These are phyloP conservation scores for Contarinia nasturtii DNA, from an alignment of 1,140 invertebrate species.

Conservation along the genomic window DNA sequence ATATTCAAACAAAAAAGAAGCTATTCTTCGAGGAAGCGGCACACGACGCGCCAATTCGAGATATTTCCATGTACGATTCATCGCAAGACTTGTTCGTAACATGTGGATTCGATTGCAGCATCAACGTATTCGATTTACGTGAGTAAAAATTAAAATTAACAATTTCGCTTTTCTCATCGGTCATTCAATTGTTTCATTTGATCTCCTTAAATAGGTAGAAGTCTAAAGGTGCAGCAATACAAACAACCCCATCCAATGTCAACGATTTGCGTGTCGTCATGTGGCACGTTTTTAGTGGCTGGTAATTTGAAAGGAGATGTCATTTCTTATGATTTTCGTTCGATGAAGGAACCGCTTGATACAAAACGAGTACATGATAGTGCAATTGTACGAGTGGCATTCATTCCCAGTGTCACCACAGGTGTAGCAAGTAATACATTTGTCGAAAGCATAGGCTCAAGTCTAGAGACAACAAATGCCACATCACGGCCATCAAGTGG, in stretches of 20 bases:
- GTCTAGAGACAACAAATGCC: too few relatives aligned
- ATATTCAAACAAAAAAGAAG: conserved; percentile 15
- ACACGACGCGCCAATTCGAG: conserved; percentile 18
- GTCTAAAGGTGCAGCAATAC: conserved; percentile 9
- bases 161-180: too few relatives aligned
- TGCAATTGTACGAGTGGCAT: conserved; percentile 14
- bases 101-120: conserved; percentile 19
- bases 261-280: conserved; percentile 15
- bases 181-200: too few relatives aligned
- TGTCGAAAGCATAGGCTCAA: too few relatives aligned
- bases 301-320: conserved; percentile 22
- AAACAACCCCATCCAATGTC: conserved; percentile 14
- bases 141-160: too few relatives aligned
- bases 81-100: conserved; percentile 16
- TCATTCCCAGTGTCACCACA: conserved; percentile 11
- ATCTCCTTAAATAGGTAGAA: too few relatives aligned
- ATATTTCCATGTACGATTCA: conserved; percentile 15
- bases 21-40: conserved; percentile 14
- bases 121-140: conserved; percentile 21
- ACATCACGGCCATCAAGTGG: too few relatives aligned
- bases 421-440: too few relatives aligned
- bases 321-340: conserved; percentile 18
- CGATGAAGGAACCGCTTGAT: conserved; percentile 8
- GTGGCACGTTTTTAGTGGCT: conserved; percentile 17
- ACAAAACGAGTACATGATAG: conserved; percentile 12